phyloP scores from a whole-genome alignment of 2,888 invertebrate species.

The Mallateleia sp. region DNA sequence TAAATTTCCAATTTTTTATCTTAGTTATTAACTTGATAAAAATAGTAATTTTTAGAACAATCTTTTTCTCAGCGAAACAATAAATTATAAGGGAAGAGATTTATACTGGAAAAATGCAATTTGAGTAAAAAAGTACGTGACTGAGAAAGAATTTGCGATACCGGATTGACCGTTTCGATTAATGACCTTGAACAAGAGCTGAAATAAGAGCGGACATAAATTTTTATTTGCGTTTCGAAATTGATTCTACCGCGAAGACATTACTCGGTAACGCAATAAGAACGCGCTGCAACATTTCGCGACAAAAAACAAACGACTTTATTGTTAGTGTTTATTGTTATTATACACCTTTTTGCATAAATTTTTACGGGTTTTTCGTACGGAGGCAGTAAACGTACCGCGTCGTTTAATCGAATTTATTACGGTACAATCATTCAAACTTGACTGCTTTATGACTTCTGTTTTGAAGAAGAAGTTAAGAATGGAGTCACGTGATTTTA shows the following conservation, averaged over 20 bases:
- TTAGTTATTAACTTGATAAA: no score
- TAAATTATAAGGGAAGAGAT: no score
- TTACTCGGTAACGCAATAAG: constrained; percentile 25
- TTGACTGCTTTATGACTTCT: constrained; percentile 50
- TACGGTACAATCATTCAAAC: constrained; percentile 54
- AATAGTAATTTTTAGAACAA: no score
- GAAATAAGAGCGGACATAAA: constrained; percentile 29
- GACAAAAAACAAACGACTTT: constrained; percentile 27
- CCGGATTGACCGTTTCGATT: constrained; percentile 16
- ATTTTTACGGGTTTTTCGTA: constrained; percentile 53
- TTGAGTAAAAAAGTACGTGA: constrained; percentile 15
- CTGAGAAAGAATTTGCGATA: neutral
- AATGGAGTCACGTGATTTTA: constrained; percentile 43
- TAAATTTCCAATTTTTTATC: no score
- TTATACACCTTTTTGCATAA: constrained; percentile 12
- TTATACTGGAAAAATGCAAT: neutral
- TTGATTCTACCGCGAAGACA: constrained; percentile 36
- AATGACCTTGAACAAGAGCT: no score
- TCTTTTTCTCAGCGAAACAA: no score
- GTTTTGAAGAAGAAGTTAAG: constrained; percentile 60
- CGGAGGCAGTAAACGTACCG: constrained; percentile 52
- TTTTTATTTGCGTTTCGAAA: constrained; percentile 23
- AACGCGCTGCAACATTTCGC: neutral
- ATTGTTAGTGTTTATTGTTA: constrained; percentile 37
- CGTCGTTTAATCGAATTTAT: constrained; percentile 61